phyloP scores from a whole-genome alignment of 1,140 invertebrate species.

The Piezodorus guildinii region DNA sequence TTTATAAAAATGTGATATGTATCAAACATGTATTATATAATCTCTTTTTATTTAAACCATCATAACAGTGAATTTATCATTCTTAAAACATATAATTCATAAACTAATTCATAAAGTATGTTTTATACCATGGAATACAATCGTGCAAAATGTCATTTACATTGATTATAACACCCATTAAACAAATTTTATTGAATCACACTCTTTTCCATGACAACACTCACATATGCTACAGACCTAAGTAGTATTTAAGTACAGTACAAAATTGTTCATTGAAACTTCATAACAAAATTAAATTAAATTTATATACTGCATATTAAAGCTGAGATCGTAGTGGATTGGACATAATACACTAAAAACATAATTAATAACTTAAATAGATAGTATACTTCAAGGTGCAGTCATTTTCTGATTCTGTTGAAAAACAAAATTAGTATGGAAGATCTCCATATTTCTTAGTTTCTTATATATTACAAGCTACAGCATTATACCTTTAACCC shows the following conservation, averaged over 20 bases:
- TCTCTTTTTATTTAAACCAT: too few relatives aligned
- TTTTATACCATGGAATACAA: not conserved
- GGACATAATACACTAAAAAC: not conserved
- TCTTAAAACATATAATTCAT: not conserved
- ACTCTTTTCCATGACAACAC: not conserved
- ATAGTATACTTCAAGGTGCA: not conserved
- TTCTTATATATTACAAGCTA: too few relatives aligned
- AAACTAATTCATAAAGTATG: slow-evolving; percentile 5
- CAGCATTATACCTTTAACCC: slow-evolving; percentile 10
- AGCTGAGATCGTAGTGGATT: slow-evolving; percentile 10
- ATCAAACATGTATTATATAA: not conserved
- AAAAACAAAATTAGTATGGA: slow-evolving; percentile 1
- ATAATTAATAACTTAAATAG: not conserved
- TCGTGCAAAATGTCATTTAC: slow-evolving; percentile 3
- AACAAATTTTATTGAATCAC: not conserved
- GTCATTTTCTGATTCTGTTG: not conserved
- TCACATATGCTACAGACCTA: slow-evolving; percentile 7
- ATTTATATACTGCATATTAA: slow-evolving; percentile 11
- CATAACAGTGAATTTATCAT: too few relatives aligned
- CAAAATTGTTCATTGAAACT: slow-evolving; percentile 12
- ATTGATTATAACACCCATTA: slow-evolving; percentile 1
- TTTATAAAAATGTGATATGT: slow-evolving; percentile 10
- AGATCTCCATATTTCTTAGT: not conserved
- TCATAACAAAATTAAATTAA: slow-evolving; percentile 11
- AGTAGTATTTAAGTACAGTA: slow-evolving; percentile 16